Evolutionary conservation across 2,888 invertebrate genomes (phyloP), one percentile per base, ranked within the genome.

Genomic region (Epirrita christyi): DNA sequence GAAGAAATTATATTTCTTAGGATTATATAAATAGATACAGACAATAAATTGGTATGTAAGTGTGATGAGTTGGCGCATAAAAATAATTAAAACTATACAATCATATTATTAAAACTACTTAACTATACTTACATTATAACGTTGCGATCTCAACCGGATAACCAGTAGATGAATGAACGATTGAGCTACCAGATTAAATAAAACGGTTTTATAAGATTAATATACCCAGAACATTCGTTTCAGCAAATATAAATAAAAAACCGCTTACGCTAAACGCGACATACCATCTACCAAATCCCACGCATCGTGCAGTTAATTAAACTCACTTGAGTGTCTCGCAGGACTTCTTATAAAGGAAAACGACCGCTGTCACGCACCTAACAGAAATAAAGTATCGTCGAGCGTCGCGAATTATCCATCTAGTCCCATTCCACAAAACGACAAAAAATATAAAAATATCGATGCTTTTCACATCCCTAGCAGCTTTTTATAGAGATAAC

Each of bases 311-410:
- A 71, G 70, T 74, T 78, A 75, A 72, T 78, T 76, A 73, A 75
- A 70, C 71, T 70, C 66, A 72, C 66, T 70, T 59, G 54, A 64
- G 52, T 21, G 21, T 73, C 70, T 67, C 71, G 52, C 53, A 64
- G 56, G 71, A 66, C 60, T 66, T 65, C 66, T 76, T 72, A 72
- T 70, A 75, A 73, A 73, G 72, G 66, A 43, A 45, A 55, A 34
- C 40, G 55, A 69, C 68, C 65, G 60, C 71, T 76, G 80, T 78
- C 78, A 81, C 80, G 82, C 76, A 76, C 68, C 73, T 76, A 72
- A 75, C 65, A 67, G 71, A 62, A 47, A 62, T 59, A 62, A 62
- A 55, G 45, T 53, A 42, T 14, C 40, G 40, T 45, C 11, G 61
- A 60, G 60, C 65, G 66, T 64, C 59, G 73, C 62, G 70, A 76